phyloP scores from a whole-genome alignment of 2,797 vertebrate genomes.

The Tiaroga cobitis region DNA sequence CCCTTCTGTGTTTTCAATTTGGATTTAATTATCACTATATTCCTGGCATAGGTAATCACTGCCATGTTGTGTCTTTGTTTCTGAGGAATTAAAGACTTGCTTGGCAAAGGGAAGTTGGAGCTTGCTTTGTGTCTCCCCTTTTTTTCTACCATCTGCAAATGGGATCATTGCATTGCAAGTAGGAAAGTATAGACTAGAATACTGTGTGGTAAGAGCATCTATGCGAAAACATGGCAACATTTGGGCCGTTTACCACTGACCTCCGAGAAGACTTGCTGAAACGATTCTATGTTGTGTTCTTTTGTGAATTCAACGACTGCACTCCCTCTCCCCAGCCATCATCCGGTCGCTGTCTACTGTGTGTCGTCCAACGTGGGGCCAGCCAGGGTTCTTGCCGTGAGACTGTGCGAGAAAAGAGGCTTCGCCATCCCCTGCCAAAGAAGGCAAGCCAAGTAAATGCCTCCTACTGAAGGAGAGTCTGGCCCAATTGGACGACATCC shows the following conservation, averaged over 20 bases:
- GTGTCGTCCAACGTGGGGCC: conserved; percentile 76
- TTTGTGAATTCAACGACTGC: conserved; percentile 68
- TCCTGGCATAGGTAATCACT: conserved; percentile 67
- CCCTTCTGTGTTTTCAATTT: conserved; percentile 56
- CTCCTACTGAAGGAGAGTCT: conserved; percentile 76
- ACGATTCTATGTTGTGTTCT: conserved; percentile 72
- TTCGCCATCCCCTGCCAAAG: conserved; percentile 77
- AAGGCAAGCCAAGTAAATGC: conserved; percentile 78
- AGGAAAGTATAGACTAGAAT: conserved; percentile 2
- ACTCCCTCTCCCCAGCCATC: conserved; percentile 66
- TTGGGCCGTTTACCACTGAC: conserved; percentile 66
- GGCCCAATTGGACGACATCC: conserved; percentile 82
- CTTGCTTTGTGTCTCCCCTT: conserved; percentile 49
- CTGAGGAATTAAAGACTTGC: conserved; percentile 71
- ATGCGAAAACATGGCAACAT: conserved; percentile 62
- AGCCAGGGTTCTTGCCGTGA: conserved; percentile 76
- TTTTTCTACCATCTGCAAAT: conserved; percentile 66
- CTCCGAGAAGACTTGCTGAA: conserved; percentile 72
- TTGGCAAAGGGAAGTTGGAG: conserved; percentile 68
- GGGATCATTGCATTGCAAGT: conserved; percentile 68
- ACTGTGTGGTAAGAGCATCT: background rate
- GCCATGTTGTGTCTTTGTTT: conserved; percentile 67
- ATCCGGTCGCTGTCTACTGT: conserved; percentile 62
- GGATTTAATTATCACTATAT: conserved; percentile 65
- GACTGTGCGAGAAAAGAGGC: conserved; percentile 74